phyloP scores from a whole-genome alignment of 2,888 invertebrate species.

The Lordiphosa fenestrarum region DNA sequence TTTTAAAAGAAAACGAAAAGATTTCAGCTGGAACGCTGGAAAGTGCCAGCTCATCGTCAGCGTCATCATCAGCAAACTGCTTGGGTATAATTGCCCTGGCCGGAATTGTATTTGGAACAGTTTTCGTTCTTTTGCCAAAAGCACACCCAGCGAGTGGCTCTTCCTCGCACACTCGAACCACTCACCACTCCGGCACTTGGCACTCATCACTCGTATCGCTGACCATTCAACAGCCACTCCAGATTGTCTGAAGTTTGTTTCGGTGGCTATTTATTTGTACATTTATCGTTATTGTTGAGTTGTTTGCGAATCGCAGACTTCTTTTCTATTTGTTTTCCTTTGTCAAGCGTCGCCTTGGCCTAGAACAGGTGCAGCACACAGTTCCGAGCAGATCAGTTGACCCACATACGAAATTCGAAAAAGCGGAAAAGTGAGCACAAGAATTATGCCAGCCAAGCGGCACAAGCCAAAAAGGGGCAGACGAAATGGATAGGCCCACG shows the following conservation, averaged over 20 bases:
- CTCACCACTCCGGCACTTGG: conserved; percentile 12
- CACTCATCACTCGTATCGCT: conserved; percentile 39
- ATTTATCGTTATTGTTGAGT: conserved; percentile 1
- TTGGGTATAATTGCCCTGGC: conserved; percentile 31
- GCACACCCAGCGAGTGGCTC: no score
- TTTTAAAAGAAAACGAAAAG: conserved; percentile 65
- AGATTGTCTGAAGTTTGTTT: conserved; percentile 16
- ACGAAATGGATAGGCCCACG: conserved; percentile 3
- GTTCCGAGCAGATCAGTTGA: conserved; percentile 20
- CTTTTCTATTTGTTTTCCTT: conserved; percentile 18
- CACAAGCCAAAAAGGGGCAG: conserved; percentile 48
- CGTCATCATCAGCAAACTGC: conserved; percentile 15
- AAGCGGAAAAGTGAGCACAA: conserved; percentile 8
- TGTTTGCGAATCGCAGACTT: conserved; percentile 13
- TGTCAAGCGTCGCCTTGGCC: conserved; percentile 36
- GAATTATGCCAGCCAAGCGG: conserved; percentile 51
- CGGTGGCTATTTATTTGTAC: conserved; percentile 17
- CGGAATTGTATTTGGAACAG: conserved; percentile 27
- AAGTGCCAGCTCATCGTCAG: conserved; percentile 51
- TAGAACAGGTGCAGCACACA: conserved; percentile 28
- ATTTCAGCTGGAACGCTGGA: conserved; percentile 61
- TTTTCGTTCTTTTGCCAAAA: conserved; percentile 34
- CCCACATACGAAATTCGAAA: conserved; percentile 29
- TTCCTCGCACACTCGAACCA: conserved; percentile 1
- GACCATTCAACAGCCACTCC: conserved; percentile 51